A percentile compares a stretch with the other conserved stretches of the same genome.
Evolutionary conservation across 2,888 invertebrate species (phyloP).

Genomic region (Melinaea menophilus): DNA sequence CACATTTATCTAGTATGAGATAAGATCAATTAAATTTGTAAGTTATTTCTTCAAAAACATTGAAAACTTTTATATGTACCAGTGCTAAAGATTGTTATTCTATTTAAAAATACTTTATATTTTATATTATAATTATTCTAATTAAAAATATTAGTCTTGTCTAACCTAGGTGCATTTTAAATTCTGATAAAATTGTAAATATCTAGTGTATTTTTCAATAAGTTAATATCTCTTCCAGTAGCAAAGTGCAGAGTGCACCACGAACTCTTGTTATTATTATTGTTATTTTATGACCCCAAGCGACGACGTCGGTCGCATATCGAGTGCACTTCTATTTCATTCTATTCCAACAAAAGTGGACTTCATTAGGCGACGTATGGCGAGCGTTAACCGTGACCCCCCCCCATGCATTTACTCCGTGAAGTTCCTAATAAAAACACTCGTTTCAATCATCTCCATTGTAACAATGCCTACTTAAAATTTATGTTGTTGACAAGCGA

Average conservation of each 20-base stretch:
- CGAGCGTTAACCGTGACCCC: slow-evolving; percentile 69
- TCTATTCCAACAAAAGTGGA: slow-evolving; percentile 58
- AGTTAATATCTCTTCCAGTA: no score
- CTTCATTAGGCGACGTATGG: slow-evolving; percentile 73
- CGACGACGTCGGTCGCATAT: slow-evolving; percentile 54
- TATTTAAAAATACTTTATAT: not conserved
- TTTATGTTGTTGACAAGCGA: slow-evolving; percentile 70
- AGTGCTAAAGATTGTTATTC: not conserved
- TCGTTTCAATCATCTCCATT: slow-evolving; percentile 52
- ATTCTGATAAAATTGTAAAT: no score
- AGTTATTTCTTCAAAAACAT: not conserved
- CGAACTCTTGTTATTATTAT: slow-evolving; percentile 30
- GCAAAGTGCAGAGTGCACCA: not conserved
- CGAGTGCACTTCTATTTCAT: slow-evolving; percentile 58
- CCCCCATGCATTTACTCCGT: slow-evolving; percentile 62
- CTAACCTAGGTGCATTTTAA: no score
- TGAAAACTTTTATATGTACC: not conserved
- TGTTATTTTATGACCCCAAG: slow-evolving; percentile 51
- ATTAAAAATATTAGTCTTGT: no score
- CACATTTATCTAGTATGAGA: not conserved
- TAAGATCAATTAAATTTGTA: slow-evolving; percentile 4
- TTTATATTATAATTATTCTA: no score
- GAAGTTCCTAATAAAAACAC: slow-evolving; percentile 69
- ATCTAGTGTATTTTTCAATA: no score
- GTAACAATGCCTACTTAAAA: slow-evolving; percentile 68